A percentile compares a stretch with the other conserved stretches of the same genome.
phyloP scores from a whole-genome alignment of 2,113 vertebrate species.

The Psilopogon haemacephalus region DNA sequence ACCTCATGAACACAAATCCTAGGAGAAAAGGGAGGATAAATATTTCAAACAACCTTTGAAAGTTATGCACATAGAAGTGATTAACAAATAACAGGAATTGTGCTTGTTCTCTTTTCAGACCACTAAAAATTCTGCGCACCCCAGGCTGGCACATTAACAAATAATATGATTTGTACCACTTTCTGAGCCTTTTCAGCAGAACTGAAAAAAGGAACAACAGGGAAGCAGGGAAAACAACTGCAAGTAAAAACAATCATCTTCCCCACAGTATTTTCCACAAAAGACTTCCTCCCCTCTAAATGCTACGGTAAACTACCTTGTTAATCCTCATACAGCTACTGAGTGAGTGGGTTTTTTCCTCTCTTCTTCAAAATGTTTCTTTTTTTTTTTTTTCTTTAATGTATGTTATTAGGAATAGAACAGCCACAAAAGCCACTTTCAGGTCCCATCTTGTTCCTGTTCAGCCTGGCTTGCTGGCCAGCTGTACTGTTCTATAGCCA shows the following conservation, averaged over 20 bases:
- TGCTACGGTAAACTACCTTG: background rate
- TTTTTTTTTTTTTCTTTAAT: background rate
- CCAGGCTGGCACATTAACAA: constrained; percentile 40
- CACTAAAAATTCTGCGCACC: constrained; percentile 5
- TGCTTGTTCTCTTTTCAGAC: constrained; percentile 11
- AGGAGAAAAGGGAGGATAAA: constrained; percentile 13
- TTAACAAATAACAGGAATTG: constrained; percentile 42
- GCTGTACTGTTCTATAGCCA: background rate
- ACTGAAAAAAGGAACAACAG: constrained; percentile 19
- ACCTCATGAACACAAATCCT: background rate
- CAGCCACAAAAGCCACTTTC: background rate
- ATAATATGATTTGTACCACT: constrained; percentile 47
- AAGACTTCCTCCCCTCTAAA: background rate
- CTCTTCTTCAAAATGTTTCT: background rate
- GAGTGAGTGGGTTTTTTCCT: background rate
- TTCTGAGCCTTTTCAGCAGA: constrained; percentile 12
- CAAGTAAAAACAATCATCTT: constrained; percentile 31
- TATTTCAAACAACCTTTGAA: constrained; percentile 22
- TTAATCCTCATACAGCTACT: background rate
- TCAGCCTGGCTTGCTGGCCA: background rate
- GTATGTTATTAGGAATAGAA: background rate
- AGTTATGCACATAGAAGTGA: background rate
- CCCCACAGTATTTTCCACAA: background rate
- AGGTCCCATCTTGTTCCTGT: background rate
- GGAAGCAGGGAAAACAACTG: constrained; percentile 40